phyloP scores from a whole-genome alignment of 2,113 vertebrate genomes.

The Dipodomys merriami region DNA sequence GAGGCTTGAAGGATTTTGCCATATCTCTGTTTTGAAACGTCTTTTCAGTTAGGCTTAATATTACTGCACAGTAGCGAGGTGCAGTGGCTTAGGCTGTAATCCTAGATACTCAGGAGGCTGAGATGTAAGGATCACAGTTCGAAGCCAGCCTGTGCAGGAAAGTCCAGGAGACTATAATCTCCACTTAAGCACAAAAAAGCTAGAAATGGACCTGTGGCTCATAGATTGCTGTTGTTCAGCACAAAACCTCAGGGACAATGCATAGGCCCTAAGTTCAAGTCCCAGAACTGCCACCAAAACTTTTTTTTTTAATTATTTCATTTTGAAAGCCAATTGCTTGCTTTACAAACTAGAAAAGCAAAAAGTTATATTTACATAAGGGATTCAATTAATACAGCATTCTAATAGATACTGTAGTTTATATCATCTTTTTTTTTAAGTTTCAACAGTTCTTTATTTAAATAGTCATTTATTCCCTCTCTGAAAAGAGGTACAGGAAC shows the following conservation, averaged over 20 bases:
- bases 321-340: neutral
- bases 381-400: neutral
- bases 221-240: too few relatives aligned
- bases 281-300: too few relatives aligned
- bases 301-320: neutral
- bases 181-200: too few relatives aligned
- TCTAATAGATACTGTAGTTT: neutral
- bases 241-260: too few relatives aligned
- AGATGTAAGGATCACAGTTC: too few relatives aligned
- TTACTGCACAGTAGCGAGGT: neutral
- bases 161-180: too few relatives aligned
- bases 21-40: neutral
- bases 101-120: too few relatives aligned
- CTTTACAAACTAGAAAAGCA: neutral
- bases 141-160: too few relatives aligned
- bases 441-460: conserved; percentile 30
- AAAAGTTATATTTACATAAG: conserved; percentile 4
- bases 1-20: conserved; percentile 27
- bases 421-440: neutral
- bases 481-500: conserved; percentile 4
- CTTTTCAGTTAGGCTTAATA: conserved; percentile 2
- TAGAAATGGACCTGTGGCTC: too few relatives aligned
- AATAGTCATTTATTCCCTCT: conserved; percentile 1
- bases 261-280: too few relatives aligned
- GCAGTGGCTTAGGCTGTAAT: too few relatives aligned